Conservation (phyloP, 1,140 invertebrate species). For the Drosophila ironensis region DNA sequence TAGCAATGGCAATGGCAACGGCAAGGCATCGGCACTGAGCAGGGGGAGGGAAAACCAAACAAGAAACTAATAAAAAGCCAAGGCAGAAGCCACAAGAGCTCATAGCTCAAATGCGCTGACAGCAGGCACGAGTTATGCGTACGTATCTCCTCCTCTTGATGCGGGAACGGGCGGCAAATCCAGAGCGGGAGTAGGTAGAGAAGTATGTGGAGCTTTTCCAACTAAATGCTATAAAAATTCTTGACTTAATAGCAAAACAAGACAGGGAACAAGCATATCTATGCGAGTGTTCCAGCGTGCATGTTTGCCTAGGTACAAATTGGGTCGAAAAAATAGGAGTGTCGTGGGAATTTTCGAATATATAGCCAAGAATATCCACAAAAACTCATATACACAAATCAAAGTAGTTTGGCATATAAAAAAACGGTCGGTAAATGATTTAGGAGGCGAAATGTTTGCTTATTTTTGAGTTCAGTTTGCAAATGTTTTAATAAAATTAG, state of each 20-base stretch:
- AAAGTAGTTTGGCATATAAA: too few relatives aligned
- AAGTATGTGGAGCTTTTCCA: constrained; percentile 79
- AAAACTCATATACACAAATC: too few relatives aligned
- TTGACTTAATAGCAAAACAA: constrained; percentile 80
- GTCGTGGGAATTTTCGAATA: too few relatives aligned
- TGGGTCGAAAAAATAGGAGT: background rate
- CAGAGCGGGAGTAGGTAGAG: constrained; percentile 19
- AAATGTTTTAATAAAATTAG: too few relatives aligned
- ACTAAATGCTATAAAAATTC: constrained; percentile 81
- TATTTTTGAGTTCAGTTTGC: too few relatives aligned
- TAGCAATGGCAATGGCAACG: background rate
- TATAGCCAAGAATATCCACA: background rate
- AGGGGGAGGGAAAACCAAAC: constrained; percentile 38
- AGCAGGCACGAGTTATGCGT: constrained; percentile 79
- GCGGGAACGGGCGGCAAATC: background rate
- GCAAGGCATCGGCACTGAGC: background rate
- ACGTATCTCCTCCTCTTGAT: constrained; percentile 33
- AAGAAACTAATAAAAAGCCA: constrained; percentile 80
- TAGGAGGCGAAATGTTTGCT: background rate
- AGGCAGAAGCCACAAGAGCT: constrained; percentile 74
- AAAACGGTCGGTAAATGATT: too few relatives aligned
- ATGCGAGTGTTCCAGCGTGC: constrained; percentile 13
- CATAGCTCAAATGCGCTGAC: constrained; percentile 78
- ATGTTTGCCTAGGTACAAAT: constrained; percentile 4
- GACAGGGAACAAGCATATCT: constrained; percentile 60